A percentile compares a stretch with the other conserved stretches of the same genome.
These are phyloP conservation scores for Pollenia griseotomentosa DNA, from an alignment of 2,888 invertebrate species.

Conservation along the genomic window DNA sequence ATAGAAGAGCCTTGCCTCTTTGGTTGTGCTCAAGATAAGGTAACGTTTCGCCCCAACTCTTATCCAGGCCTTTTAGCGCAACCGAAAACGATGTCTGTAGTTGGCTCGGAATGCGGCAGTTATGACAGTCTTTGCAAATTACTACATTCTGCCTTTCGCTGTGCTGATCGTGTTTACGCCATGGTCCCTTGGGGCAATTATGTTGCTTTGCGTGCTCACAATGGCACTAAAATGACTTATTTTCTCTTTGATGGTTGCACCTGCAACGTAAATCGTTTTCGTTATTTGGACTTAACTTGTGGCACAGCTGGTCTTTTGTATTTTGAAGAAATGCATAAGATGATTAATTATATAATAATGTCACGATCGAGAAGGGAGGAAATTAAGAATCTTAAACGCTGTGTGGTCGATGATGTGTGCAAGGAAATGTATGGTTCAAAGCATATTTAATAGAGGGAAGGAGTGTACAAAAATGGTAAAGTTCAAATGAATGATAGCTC, in stretches of 20 bases:
- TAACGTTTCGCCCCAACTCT: slow-evolving; percentile 76
- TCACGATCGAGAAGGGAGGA: slow-evolving; percentile 63
- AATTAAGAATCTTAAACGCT: slow-evolving; percentile 66
- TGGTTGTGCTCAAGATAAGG: slow-evolving; percentile 68
- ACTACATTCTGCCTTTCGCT: slow-evolving; percentile 78
- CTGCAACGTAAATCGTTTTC: slow-evolving; percentile 80
- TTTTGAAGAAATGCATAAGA: slow-evolving; percentile 73
- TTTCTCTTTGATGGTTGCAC: slow-evolving; percentile 82
- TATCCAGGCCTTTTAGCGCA: slow-evolving; percentile 80
- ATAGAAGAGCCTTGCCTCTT: slow-evolving; percentile 72
- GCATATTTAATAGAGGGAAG: slow-evolving; percentile 43
- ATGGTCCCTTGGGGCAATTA: slow-evolving; percentile 83
- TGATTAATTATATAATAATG: slow-evolving; percentile 70
- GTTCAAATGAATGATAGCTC: no score
- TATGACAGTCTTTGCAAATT: slow-evolving; percentile 77
- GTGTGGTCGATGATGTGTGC: slow-evolving; percentile 73
- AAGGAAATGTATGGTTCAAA: slow-evolving; percentile 67
- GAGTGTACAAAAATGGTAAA: no score
- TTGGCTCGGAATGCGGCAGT: slow-evolving; percentile 78
- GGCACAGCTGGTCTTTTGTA: slow-evolving; percentile 78
- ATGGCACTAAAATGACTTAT: slow-evolving; percentile 76
- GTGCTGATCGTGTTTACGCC: slow-evolving; percentile 80
- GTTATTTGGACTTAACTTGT: slow-evolving; percentile 76
- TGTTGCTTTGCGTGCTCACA: slow-evolving; percentile 79
- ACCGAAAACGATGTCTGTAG: slow-evolving; percentile 78